A percentile compares a stretch with the other conserved stretches of the same genome.
phyloP scores from a whole-genome alignment of 2,888 invertebrate species.

The Charanyca ferruginea region DNA sequence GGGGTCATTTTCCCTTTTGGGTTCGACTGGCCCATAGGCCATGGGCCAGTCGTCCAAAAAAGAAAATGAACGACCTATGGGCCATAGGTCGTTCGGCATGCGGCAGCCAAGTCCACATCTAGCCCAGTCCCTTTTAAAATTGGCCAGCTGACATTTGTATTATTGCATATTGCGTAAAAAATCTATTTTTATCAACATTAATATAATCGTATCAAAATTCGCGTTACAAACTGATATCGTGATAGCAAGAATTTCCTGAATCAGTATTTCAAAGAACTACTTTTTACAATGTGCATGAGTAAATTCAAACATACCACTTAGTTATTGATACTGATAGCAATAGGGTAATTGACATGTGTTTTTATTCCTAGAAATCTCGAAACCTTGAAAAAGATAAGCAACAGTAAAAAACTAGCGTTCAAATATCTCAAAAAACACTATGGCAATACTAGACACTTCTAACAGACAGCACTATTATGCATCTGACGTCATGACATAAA shows the following conservation, averaged over 20 bases:
- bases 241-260: slow-evolving; percentile 22
- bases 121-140: too few species aligned
- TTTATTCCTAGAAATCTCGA: neutral
- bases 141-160: too few species aligned
- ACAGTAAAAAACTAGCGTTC: neutral
- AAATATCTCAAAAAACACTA: neutral
- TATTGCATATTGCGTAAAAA: neutral
- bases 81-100: too few species aligned
- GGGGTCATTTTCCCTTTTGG: too few species aligned
- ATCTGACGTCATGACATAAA: neutral
- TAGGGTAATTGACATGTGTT: too few species aligned
- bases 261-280: slow-evolving; percentile 43
- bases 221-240: slow-evolving; percentile 17
- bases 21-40: too few species aligned
- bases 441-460: neutral
- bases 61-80: too few species aligned
- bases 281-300: slow-evolving; percentile 28
- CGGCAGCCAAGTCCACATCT: too few species aligned
- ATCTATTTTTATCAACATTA: neutral
- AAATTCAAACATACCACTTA: slow-evolving; percentile 21
- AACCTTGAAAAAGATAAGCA: neutral
- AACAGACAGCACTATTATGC: neutral
- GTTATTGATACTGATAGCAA: slow-evolving; percentile 19
- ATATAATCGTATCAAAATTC: slow-evolving; percentile 12
- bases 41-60: too few species aligned